Evolutionary conservation across 1,140 invertebrate genomes (phyloP).

Genomic region (Catajapyx aquilonaris): DNA sequence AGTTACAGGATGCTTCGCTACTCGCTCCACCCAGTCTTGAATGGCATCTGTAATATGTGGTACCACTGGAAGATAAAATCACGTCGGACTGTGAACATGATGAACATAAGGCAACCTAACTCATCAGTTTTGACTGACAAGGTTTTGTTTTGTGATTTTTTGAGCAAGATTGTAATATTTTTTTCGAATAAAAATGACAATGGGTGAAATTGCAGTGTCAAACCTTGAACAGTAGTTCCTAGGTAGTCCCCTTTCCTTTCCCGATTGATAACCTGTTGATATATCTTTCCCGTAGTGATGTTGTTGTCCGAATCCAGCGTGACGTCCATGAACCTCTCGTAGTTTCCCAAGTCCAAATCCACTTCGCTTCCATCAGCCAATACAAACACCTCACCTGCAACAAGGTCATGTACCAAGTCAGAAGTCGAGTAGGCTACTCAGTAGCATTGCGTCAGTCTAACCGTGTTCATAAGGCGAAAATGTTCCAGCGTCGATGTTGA

Average conservation of each 20-base stretch:
- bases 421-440: no score
- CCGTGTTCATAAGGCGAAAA: conserved; percentile 13
- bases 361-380: conserved; percentile 14
- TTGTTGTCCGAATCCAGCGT: conserved; percentile 6
- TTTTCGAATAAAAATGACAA: no score
- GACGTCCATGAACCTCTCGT: conserved; percentile 12
- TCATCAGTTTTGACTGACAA: no score
- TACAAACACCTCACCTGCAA: conserved; percentile 14
- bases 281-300: conserved; percentile 12
- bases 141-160: no score
- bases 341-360: conserved; percentile 15
- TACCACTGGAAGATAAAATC: no score
- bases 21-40: conserved; percentile 6
- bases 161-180: no score
- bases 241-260: conserved; percentile 13
- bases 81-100: no score
- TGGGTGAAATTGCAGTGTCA: no score
- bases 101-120: no score
- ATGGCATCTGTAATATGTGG: conserved; percentile 16
- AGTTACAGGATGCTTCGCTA: not conserved
- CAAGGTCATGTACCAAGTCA: no score
- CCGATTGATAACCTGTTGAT: conserved; percentile 8
- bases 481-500: conserved; percentile 15
- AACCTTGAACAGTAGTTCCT: conserved; percentile 15
- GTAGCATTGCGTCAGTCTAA: no score